phyloP scores from a whole-genome alignment of 1,140 invertebrate species.

The Eurosta solidaginis region DNA sequence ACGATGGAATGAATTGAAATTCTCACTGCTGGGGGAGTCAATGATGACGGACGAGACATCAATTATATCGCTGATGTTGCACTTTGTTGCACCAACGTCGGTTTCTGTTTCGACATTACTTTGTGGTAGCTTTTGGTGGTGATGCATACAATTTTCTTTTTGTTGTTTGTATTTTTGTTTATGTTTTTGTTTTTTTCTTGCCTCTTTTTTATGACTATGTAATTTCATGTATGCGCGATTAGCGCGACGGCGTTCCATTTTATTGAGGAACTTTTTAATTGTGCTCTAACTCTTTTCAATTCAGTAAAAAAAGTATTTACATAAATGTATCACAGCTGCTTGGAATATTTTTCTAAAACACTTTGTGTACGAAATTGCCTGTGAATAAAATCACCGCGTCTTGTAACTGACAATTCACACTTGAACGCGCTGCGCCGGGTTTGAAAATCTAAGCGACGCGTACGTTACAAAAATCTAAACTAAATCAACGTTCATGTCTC shows the following conservation, averaged over 20 bases:
- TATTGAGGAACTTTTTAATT: constrained; percentile 32
- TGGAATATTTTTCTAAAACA: not conserved
- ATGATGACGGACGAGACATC: not conserved
- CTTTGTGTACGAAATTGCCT: not conserved
- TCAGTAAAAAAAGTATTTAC: not conserved
- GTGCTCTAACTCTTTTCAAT: not conserved
- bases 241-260: constrained; percentile 51
- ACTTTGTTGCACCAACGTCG: constrained; percentile 12
- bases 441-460: not conserved
- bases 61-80: not conserved
- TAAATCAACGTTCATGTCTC: not conserved
- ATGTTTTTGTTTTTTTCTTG: constrained; percentile 36
- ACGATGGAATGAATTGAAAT: constrained; percentile 61
- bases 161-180: constrained; percentile 55
- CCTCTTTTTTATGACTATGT: constrained; percentile 32
- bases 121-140: constrained; percentile 12
- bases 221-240: constrained; percentile 48
- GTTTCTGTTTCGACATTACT: not conserved
- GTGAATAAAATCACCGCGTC: not conserved
- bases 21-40: not conserved
- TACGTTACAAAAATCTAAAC: constrained; percentile 16
- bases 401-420: not conserved
- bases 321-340: not conserved
- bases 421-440: constrained; percentile 29
- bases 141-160: constrained; percentile 28